Percentiles rank a stretch among this genome's conserved stretches.
Conservation (phyloP, 2,888 invertebrate genomes). For the Drosophila lacicola region DNA sequence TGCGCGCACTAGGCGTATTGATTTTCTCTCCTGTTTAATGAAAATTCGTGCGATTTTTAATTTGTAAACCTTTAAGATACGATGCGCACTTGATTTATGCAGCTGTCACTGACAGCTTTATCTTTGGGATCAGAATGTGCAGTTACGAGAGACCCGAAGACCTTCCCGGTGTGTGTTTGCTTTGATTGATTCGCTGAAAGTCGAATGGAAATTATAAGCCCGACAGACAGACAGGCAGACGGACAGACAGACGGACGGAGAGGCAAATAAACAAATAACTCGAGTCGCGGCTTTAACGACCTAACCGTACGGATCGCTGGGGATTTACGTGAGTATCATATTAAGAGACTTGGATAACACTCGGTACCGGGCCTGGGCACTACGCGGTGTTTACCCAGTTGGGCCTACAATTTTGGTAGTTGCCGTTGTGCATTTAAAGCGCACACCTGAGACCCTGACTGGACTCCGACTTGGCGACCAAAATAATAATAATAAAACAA, state of each 20-base stretch:
- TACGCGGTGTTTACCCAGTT: slow-evolving; percentile 34
- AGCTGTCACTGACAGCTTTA: slow-evolving; percentile 63
- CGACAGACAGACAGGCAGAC: slow-evolving; percentile 15
- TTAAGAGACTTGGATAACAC: slow-evolving; percentile 49
- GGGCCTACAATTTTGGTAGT: slow-evolving; percentile 67
- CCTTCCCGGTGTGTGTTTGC: slow-evolving; percentile 7
- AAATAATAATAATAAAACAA: neutral
- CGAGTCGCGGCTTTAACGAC: slow-evolving; percentile 63
- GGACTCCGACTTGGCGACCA: slow-evolving; percentile 23
- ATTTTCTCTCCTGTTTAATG: slow-evolving; percentile 60
- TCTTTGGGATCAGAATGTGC: slow-evolving; percentile 69
- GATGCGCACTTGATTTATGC: slow-evolving; percentile 67
- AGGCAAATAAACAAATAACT: slow-evolving; percentile 54
- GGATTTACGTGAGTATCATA: slow-evolving; percentile 54
- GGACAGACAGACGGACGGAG: slow-evolving; percentile 11
- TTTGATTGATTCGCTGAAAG: slow-evolving; percentile 68
- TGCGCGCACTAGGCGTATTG: slow-evolving; percentile 45
- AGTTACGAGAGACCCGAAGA: slow-evolving; percentile 56
- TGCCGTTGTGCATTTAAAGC: slow-evolving; percentile 73
- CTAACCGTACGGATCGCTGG: slow-evolving; percentile 57
- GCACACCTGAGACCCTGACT: slow-evolving; percentile 63
- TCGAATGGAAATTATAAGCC: slow-evolving; percentile 69
- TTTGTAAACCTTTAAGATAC: slow-evolving; percentile 48
- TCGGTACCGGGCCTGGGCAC: slow-evolving; percentile 20
- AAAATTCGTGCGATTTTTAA: slow-evolving; percentile 50